Percentiles rank a stretch among this genome's conserved stretches.
phyloP scores from a whole-genome alignment of 2,797 vertebrate genomes.

The Mallotus villosus region DNA sequence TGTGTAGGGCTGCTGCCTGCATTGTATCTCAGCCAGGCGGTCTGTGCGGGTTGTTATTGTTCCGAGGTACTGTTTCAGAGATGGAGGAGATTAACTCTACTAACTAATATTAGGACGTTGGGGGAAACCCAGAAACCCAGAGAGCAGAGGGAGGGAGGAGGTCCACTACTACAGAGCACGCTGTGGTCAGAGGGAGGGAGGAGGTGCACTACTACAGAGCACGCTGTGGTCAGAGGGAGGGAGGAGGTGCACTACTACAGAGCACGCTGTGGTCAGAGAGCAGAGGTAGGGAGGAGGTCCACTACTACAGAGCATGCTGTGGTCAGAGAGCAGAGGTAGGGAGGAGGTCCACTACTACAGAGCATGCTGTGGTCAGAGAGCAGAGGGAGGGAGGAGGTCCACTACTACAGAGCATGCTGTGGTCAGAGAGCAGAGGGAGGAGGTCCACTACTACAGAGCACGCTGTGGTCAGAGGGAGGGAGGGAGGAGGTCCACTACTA shows the following conservation, averaged over 20 bases:
- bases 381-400: neutral
- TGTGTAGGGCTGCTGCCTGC: conserved; percentile 14
- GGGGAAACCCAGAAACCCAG: neutral
- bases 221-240: neutral
- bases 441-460: too few species aligned
- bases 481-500: neutral
- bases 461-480: neutral
- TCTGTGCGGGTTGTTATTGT: conserved; percentile 47
- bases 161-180: too few species aligned
- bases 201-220: too few species aligned
- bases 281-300: neutral
- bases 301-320: too few species aligned
- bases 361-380: neutral
- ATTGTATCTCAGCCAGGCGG: conserved; percentile 48
- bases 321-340: neutral
- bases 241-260: neutral
- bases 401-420: too few species aligned
- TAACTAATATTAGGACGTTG: conserved; percentile 31
- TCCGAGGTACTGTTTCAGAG: conserved; percentile 40
- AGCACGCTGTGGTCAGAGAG: neutral
- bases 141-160: neutral
- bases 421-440: neutral
- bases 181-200: neutral
- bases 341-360: neutral
- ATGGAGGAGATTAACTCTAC: conserved; percentile 33